Evolutionary conservation across 2,888 invertebrate species (phyloP).

Genomic region (Diplazon laetatorius): DNA sequence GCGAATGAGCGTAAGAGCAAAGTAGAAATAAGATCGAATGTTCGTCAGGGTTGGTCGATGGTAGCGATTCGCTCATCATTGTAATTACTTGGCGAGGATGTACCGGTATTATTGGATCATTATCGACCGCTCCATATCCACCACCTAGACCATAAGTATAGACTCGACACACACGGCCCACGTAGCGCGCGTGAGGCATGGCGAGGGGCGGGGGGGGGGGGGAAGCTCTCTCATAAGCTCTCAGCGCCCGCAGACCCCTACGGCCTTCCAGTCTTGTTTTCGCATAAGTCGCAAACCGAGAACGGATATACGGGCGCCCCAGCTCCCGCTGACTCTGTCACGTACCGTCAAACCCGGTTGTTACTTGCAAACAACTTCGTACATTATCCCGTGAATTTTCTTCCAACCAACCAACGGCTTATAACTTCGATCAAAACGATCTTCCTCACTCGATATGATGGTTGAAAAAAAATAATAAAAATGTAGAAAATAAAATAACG

Average conservation of each 20-base stretch:
- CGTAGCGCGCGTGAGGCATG: too few relatives aligned
- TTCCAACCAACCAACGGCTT: constrained; percentile 32
- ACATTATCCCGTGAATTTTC: constrained; percentile 59
- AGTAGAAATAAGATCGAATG: constrained; percentile 52
- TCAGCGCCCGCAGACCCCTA: constrained; percentile 55
- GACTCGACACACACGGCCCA: too few relatives aligned
- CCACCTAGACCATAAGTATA: constrained; percentile 79
- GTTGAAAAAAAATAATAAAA: neutral
- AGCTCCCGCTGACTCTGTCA: constrained; percentile 56
- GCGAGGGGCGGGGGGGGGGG: constrained; percentile 64
- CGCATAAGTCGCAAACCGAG: constrained; percentile 49
- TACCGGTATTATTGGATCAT: constrained; percentile 81
- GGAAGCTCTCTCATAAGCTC: constrained; percentile 33
- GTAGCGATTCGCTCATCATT: constrained; percentile 81
- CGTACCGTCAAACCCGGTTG: constrained; percentile 58
- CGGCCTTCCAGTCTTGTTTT: constrained; percentile 49
- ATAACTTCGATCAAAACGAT: constrained; percentile 34
- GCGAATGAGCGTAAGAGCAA: constrained; percentile 51
- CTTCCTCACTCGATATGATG: neutral
- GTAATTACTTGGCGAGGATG: constrained; percentile 81
- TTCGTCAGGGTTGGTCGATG: constrained; percentile 65
- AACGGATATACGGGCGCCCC: constrained; percentile 8
- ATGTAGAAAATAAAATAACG: neutral
- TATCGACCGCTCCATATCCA: constrained; percentile 80
- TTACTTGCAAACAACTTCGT: constrained; percentile 47